Evolutionary conservation across 2,797 vertebrate species (phyloP).

Genomic region (Semaprochilodus insignis): DNA sequence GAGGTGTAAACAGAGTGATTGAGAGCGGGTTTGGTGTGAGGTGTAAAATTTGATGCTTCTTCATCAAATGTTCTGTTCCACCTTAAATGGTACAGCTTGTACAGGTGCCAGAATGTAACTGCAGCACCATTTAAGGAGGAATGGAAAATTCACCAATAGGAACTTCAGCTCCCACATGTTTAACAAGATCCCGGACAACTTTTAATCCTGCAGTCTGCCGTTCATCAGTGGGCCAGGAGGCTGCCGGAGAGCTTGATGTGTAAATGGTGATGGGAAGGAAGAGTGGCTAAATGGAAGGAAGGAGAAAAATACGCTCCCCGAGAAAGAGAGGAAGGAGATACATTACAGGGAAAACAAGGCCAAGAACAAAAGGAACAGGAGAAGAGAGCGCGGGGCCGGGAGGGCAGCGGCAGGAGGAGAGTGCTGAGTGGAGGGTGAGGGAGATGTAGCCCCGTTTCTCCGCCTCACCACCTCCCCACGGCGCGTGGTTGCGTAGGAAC

Average conservation of each 20-base stretch:
- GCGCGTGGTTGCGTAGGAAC: constrained; percentile 57
- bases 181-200: no score
- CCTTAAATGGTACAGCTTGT: no score
- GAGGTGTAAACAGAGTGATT: no score
- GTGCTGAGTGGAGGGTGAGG: constrained; percentile 29
- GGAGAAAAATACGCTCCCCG: constrained; percentile 10
- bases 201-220: background rate
- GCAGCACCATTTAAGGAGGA: no score
- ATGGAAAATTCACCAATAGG: no score
- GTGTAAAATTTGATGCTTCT: no score
- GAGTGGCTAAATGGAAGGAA: background rate
- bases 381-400: background rate
- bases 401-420: constrained; percentile 1
- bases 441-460: constrained; percentile 66
- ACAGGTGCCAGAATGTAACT: no score
- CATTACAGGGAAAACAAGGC: background rate
- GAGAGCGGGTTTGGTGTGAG: no score
- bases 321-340: background rate
- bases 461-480: constrained; percentile 68
- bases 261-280: background rate
- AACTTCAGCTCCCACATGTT: no score
- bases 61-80: no score
- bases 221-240: background rate
- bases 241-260: background rate
- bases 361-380: background rate